Conservation (phyloP, 2,888 invertebrate species). For the Xiphydria camelus region DNA sequence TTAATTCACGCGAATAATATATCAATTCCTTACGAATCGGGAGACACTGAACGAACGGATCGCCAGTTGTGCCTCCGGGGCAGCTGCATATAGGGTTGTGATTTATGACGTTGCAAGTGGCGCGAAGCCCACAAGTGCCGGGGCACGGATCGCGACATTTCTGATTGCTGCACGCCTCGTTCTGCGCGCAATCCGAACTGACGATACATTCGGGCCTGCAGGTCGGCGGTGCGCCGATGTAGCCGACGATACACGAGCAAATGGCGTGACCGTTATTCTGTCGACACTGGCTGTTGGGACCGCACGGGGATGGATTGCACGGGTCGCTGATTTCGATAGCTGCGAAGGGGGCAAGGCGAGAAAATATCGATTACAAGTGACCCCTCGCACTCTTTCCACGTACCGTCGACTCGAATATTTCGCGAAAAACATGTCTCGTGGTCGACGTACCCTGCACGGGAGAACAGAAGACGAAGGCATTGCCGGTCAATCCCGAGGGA, state of each 20-base stretch:
- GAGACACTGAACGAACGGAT: conserved; percentile 75
- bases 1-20: conserved; percentile 25
- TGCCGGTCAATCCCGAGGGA: conserved; percentile 67
- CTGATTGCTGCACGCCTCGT: conserved; percentile 76
- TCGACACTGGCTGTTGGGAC: conserved; percentile 77
- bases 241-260: conserved; percentile 73
- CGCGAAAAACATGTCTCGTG: neutral
- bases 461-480: conserved; percentile 69
- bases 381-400: neutral
- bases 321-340: conserved; percentile 63
- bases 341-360: conserved; percentile 28
- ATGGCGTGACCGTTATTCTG: conserved; percentile 73
- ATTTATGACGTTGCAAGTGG: conserved; percentile 76
- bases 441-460: conserved; percentile 52
- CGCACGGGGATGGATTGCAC: conserved; percentile 76
- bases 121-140: conserved; percentile 77
- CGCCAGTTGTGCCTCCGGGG: conserved; percentile 68
- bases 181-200: conserved; percentile 75
- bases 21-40: conserved; percentile 56
- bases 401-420: neutral
- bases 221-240: conserved; percentile 74
- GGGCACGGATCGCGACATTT: conserved; percentile 83
- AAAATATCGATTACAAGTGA: conserved; percentile 13
- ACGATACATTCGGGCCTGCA: conserved; percentile 78
- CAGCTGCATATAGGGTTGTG: conserved; percentile 82